Evolutionary conservation across 2,113 vertebrate species (phyloP).

Genomic region (Acrocephalus arundinaceus): DNA sequence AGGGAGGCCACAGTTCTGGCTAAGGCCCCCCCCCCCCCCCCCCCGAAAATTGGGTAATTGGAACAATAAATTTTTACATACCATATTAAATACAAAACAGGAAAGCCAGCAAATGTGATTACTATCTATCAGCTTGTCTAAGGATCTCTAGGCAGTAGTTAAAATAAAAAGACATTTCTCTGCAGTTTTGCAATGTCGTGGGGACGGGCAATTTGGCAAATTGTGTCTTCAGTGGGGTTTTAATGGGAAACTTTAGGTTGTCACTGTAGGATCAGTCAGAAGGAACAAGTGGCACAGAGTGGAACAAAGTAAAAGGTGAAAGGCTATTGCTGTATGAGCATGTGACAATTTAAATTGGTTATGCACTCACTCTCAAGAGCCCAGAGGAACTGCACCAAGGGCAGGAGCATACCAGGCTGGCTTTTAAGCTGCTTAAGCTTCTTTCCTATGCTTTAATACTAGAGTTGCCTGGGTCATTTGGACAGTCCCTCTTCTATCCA

Average conservation of each 20-base stretch:
- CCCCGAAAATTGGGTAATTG: neutral
- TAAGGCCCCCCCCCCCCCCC: neutral
- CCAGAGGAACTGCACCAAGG: neutral
- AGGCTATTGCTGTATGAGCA: neutral
- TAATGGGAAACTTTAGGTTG: neutral
- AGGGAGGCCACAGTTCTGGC: neutral
- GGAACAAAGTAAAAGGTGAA: neutral
- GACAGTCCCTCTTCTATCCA: neutral
- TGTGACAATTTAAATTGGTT: neutral
- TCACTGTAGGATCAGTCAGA: neutral
- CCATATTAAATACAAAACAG: neutral
- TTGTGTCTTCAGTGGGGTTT: neutral
- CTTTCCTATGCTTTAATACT: neutral
- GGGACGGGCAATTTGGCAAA: neutral
- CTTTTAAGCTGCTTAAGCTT: neutral
- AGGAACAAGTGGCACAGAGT: neutral
- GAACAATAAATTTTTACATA: neutral
- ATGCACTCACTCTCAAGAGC: neutral
- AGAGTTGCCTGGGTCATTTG: neutral
- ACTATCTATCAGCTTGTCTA: neutral
- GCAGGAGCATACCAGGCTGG: neutral
- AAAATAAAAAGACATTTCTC: neutral
- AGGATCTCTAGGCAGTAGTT: neutral
- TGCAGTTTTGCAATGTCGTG: fast-evolving
- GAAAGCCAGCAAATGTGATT: neutral